Evolutionary conservation across 2,888 invertebrate genomes (phyloP).

Genomic region (Cremastobaeus sp.): DNA sequence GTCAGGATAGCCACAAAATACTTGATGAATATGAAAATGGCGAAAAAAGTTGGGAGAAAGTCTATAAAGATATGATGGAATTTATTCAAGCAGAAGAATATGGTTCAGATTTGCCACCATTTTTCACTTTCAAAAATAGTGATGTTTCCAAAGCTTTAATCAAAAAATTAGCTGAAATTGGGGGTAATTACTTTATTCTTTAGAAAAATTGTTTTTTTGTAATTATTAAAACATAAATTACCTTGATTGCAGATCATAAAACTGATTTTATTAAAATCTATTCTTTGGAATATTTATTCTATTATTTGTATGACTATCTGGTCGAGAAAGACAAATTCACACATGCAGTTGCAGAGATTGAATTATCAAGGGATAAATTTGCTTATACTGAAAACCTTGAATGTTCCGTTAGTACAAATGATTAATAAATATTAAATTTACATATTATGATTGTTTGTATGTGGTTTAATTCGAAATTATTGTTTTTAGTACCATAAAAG

Average conservation of each 20-base stretch:
- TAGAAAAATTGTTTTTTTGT: slow-evolving; percentile 2
- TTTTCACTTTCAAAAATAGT: slow-evolving; percentile 74
- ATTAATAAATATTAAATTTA: too few species aligned
- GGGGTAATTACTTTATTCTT: slow-evolving; percentile 55
- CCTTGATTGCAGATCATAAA: slow-evolving; percentile 14
- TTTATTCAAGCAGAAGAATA: slow-evolving; percentile 69
- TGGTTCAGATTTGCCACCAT: slow-evolving; percentile 71
- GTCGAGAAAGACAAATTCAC: not conserved
- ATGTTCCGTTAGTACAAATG: slow-evolving; percentile 71
- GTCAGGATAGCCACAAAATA: slow-evolving; percentile 78
- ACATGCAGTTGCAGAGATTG: slow-evolving; percentile 66
- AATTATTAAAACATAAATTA: slow-evolving; percentile 2
- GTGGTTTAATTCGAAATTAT: not conserved
- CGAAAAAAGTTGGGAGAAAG: slow-evolving; percentile 68
- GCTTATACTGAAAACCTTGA: slow-evolving; percentile 70
- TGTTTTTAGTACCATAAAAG: slow-evolving; percentile 66
- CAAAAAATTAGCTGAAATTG: slow-evolving; percentile 55
- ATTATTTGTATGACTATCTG: slow-evolving; percentile 59
- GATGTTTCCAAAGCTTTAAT: slow-evolving; percentile 63
- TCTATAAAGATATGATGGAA: slow-evolving; percentile 76
- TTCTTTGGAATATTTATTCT: slow-evolving; percentile 73
- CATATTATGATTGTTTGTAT: too few species aligned
- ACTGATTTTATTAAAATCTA: slow-evolving; percentile 65
- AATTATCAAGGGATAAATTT: slow-evolving; percentile 76
- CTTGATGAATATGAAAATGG: slow-evolving; percentile 74